Percentiles rank a stretch among this genome's conserved stretches.
phyloP scores from a whole-genome alignment of 1,140 invertebrate species.

The Drosophila paulistorum region DNA sequence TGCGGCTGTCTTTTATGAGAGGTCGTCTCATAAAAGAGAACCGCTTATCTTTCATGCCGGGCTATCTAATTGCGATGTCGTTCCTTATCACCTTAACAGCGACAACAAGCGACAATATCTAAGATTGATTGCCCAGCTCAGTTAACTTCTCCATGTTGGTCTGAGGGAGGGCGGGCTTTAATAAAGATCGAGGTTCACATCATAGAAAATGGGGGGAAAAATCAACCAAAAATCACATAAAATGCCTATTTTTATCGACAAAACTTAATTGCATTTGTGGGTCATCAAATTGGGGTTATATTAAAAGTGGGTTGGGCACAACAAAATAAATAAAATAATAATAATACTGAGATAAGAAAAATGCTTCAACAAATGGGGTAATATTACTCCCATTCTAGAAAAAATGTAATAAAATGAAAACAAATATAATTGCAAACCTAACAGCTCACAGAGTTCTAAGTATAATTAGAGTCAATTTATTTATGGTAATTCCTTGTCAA shows the following conservation, averaged over 20 bases:
- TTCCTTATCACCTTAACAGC: constrained; percentile 65
- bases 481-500: no score
- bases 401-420: background rate
- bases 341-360: background rate
- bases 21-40: constrained; percentile 65
- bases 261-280: constrained; percentile 76
- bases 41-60: constrained; percentile 59
- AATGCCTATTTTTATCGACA: constrained; percentile 72
- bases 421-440: background rate
- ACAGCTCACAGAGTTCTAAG: background rate
- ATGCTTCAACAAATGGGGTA: background rate
- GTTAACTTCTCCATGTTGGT: constrained; percentile 21
- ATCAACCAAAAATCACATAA: constrained; percentile 60
- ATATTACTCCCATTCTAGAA: background rate
- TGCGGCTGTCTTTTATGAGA: constrained; percentile 68
- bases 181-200: constrained; percentile 13
- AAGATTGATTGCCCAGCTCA: constrained; percentile 66
- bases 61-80: constrained; percentile 78
- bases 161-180: constrained; percentile 19
- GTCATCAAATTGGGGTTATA: constrained; percentile 66
- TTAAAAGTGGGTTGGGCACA: constrained; percentile 40
- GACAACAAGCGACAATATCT: constrained; percentile 67
- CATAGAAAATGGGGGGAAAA: constrained; percentile 29
- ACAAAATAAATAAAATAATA: constrained; percentile 7
- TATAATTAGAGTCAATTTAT: background rate